Conservation (phyloP, 2,888 invertebrate genomes). For the Tiliacea aurago region DNA sequence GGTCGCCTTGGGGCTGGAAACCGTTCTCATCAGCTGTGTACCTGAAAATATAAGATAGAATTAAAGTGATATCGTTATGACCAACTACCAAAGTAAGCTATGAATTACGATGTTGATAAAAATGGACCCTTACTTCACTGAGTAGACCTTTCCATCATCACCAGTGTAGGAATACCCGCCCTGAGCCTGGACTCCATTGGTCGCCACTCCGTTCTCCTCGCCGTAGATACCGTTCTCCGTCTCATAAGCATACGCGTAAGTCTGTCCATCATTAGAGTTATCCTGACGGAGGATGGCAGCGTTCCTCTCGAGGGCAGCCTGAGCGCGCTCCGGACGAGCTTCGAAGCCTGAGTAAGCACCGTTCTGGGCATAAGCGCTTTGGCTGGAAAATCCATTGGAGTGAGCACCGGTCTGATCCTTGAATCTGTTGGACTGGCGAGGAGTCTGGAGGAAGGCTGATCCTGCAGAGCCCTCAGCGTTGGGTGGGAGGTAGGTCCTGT, state of each 20-base stretch:
- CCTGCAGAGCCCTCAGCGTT: conserved; percentile 65
- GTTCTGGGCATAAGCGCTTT: conserved; percentile 25
- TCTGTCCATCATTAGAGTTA: conserved; percentile 82
- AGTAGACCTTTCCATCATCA: conserved; percentile 86
- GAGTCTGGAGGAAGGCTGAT: conserved; percentile 55
- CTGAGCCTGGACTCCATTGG: conserved; percentile 85
- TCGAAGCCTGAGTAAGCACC: conserved; percentile 56
- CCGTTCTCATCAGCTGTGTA: conserved; percentile 88
- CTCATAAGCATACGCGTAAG: conserved; percentile 83
- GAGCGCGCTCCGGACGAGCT: conserved; percentile 78
- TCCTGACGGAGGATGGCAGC: conserved; percentile 85
- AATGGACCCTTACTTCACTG: conserved; percentile 75
- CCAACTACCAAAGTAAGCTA: too few relatives aligned
- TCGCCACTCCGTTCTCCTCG: conserved; percentile 85
- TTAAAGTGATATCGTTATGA: not conserved
- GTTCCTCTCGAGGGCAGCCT: conserved; percentile 81
- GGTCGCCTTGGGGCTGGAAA: conserved; percentile 84
- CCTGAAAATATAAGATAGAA: conserved; percentile 63
- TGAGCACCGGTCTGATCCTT: conserved; percentile 54
- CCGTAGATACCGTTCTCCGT: conserved; percentile 86
- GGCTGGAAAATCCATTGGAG: conserved; percentile 37
- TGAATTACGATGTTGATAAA: too few relatives aligned
- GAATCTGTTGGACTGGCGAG: conserved; percentile 52
- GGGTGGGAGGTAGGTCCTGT: conserved; percentile 84
- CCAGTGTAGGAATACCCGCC: conserved; percentile 87